Evolutionary conservation across 2,113 vertebrate genomes (phyloP).

Genomic region (Prionailurus viverrinus): DNA sequence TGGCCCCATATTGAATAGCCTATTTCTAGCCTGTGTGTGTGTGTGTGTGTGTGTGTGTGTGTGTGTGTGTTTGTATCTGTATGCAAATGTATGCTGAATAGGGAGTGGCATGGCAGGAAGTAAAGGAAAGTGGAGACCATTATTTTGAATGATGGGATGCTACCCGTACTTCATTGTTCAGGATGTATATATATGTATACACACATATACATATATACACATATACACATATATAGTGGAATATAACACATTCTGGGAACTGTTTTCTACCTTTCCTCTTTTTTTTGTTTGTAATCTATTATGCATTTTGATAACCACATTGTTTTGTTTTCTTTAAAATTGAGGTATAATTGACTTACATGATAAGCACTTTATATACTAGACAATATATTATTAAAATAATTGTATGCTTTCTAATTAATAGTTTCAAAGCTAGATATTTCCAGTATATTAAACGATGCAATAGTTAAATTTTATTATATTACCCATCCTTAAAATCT

Average conservation of each 20-base stretch:
- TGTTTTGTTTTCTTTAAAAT: neutral
- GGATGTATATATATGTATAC: neutral
- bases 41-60: neutral
- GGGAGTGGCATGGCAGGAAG: neutral
- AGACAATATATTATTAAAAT: neutral
- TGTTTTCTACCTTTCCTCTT: neutral
- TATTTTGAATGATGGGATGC: neutral
- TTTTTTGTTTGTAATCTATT: neutral
- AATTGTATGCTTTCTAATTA: neutral
- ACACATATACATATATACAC: too few relatives aligned
- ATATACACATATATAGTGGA: neutral
- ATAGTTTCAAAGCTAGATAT: neutral
- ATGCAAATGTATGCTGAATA: neutral
- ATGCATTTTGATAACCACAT: neutral
- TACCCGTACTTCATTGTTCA: neutral
- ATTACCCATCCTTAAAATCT: neutral
- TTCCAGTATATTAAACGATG: neutral
- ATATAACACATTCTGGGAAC: neutral
- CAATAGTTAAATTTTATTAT: constrained; percentile 10
- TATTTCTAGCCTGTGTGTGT: neutral
- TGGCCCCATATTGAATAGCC: neutral
- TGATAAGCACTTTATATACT: neutral
- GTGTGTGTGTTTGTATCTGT: neutral
- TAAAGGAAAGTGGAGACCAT: neutral
- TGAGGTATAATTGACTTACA: neutral